These are phyloP conservation scores for Triops longicaudatus DNA, from an alignment of 1,140 invertebrate genomes.

Conservation along the genomic window DNA sequence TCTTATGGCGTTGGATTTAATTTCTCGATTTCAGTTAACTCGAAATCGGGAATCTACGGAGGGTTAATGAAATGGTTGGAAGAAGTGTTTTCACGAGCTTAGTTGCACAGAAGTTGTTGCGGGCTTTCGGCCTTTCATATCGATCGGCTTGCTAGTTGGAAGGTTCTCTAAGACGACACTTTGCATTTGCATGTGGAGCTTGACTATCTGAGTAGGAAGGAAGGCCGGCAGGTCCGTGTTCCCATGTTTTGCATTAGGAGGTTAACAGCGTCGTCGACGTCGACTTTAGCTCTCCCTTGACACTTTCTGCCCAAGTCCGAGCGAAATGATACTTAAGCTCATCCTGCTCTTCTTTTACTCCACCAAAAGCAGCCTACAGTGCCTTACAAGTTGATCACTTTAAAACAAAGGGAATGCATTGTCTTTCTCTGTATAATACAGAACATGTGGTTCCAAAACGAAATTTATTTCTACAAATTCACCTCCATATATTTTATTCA, in stretches of 20 bases:
- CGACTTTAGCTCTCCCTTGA: not conserved
- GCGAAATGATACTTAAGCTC: not conserved
- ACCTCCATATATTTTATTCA: too few species aligned
- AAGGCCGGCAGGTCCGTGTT: constrained; percentile 13
- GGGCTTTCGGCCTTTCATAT: not conserved
- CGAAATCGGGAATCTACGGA: not conserved
- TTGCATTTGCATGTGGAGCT: not conserved
- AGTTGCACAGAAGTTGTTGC: not conserved
- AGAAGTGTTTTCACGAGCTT: not conserved
- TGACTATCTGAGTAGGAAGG: not conserved
- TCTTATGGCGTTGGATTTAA: too few species aligned
- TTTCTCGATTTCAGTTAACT: too few species aligned
- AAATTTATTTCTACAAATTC: too few species aligned
- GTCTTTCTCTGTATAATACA: too few species aligned
- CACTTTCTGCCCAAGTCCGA: not conserved
- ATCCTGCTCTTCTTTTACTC: not conserved
- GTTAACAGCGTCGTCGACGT: constrained; percentile 13
- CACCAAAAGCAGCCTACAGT: too few species aligned
- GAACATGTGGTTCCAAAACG: too few species aligned
- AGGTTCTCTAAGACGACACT: constrained; percentile 1
- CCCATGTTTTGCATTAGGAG: constrained; percentile 6
- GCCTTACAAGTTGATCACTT: too few species aligned
- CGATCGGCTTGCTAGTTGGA: not conserved
- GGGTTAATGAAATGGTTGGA: not conserved
- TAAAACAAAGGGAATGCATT: too few species aligned